A percentile compares a stretch with the other conserved stretches of the same genome.
Conservation (phyloP, 2,113 vertebrate genomes). For the Oryzias melastigma region DNA sequence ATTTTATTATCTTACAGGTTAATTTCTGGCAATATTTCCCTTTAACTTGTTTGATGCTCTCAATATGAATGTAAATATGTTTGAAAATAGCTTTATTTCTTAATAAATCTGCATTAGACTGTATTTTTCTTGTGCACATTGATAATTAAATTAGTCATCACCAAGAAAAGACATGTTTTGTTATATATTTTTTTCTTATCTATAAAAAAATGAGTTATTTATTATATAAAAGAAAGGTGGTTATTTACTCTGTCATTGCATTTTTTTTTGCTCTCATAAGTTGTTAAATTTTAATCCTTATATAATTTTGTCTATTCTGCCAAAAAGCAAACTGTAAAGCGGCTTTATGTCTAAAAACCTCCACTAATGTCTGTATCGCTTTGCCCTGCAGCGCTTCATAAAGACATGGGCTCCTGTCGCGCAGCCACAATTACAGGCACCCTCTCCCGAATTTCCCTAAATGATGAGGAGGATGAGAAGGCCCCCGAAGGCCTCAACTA, state of each 20-base stretch:
- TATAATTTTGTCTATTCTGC: conserved; percentile 34
- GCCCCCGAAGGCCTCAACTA: conserved; percentile 92
- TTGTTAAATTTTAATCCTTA: conserved; percentile 17
- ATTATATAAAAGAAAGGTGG: conserved; percentile 17
- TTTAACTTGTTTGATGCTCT: no score
- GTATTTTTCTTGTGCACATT: not conserved
- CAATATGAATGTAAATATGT: no score
- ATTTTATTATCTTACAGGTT: no score
- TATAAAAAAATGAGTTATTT: conserved; percentile 34
- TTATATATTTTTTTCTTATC: conserved; percentile 42
- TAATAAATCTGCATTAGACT: not conserved
- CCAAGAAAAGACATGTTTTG: conserved; percentile 42
- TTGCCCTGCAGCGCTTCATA: conserved; percentile 88
- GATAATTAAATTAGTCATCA: conserved; percentile 22
- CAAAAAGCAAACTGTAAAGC: conserved; percentile 22
- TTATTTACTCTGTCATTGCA: conserved; percentile 28
- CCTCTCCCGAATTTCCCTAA: conserved; percentile 95
- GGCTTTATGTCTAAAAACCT: conserved; percentile 21
- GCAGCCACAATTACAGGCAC: conserved; percentile 96
- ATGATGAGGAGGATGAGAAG: conserved; percentile 95
- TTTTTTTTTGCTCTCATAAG: conserved; percentile 16
- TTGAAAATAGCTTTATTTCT: no score
- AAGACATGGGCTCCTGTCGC: conserved; percentile 96
- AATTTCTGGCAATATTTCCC: no score
- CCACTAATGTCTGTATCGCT: conserved; percentile 44